Evolutionary conservation across 2,888 invertebrate species (phyloP).

Genomic region (Gibbula magus): DNA sequence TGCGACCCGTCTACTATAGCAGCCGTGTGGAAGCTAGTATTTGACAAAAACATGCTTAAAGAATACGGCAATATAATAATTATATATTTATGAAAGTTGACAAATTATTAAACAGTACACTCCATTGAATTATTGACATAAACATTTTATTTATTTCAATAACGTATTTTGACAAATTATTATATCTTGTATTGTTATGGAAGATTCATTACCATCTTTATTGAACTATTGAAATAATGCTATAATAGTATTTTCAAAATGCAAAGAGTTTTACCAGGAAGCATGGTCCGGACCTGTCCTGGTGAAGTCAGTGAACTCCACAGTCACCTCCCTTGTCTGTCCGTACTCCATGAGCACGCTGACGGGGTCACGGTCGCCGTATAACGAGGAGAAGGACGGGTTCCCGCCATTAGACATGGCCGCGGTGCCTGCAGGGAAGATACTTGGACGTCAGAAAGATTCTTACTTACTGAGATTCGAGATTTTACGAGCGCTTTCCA

Average conservation of each 20-base stretch:
- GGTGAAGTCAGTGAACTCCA: conserved; percentile 41
- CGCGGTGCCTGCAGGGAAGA: neutral
- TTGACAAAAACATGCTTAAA: neutral
- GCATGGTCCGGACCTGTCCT: conserved; percentile 48
- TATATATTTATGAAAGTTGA: too few species aligned
- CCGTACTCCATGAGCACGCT: conserved; percentile 51
- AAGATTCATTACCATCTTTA: too few species aligned
- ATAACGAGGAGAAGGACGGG: conserved; percentile 18
- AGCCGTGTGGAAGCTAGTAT: conserved; percentile 44
- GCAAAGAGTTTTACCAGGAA: conserved; percentile 34
- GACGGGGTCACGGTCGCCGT: conserved; percentile 44
- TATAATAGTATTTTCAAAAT: neutral
- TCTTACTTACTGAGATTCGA: too few species aligned
- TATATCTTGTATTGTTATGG: too few species aligned
- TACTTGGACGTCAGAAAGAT: too few species aligned
- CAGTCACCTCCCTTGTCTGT: conserved; percentile 46
- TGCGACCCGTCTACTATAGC: conserved; percentile 41
- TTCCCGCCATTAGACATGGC: neutral
- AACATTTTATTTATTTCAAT: too few species aligned
- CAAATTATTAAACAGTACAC: too few species aligned
- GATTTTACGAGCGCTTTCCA: too few species aligned
- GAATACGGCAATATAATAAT: too few species aligned
- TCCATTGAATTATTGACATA: too few species aligned
- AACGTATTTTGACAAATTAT: too few species aligned
- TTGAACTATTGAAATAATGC: too few species aligned